Conservation (phyloP, 2,113 vertebrate species). For the Cyanistes caeruleus region DNA sequence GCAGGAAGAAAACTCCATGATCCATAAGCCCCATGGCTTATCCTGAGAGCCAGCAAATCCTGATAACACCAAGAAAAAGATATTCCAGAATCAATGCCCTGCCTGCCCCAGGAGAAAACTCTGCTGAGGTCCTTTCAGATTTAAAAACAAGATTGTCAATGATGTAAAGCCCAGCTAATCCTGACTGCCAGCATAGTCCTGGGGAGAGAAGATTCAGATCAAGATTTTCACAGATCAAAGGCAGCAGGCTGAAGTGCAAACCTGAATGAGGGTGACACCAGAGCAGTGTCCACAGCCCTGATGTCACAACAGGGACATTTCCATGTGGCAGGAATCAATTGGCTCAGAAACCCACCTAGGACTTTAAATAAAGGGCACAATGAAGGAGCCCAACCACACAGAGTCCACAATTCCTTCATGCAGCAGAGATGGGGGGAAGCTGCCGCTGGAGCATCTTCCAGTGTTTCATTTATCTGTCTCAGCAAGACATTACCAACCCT, state of each 20-base stretch:
- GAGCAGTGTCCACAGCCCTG: background rate
- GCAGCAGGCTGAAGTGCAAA: background rate
- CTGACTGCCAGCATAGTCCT: background rate
- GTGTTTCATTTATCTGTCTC: accelerated
- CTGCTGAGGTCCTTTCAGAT: conserved; percentile 12
- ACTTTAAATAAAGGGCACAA: background rate
- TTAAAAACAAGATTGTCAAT: background rate
- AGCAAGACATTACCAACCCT: background rate
- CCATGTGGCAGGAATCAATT: background rate
- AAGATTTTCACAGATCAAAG: background rate
- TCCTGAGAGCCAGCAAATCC: conserved; percentile 7
- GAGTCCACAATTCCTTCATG: background rate
- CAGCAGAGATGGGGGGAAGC: background rate
- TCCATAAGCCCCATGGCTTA: background rate
- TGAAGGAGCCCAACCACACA: background rate
- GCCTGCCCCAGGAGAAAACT: background rate
- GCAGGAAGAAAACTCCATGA: background rate
- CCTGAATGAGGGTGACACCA: accelerated
- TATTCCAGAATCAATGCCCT: background rate
- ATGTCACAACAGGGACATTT: background rate
- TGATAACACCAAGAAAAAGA: background rate
- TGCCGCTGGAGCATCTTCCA: accelerated
- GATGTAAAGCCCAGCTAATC: conserved; percentile 19
- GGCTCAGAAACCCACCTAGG: background rate
- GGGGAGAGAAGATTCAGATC: background rate